These are phyloP conservation scores for Lytechinus variegatus DNA, from an alignment of 35 echinoderm and acorn worm genomes.

Conservation along the genomic window DNA sequence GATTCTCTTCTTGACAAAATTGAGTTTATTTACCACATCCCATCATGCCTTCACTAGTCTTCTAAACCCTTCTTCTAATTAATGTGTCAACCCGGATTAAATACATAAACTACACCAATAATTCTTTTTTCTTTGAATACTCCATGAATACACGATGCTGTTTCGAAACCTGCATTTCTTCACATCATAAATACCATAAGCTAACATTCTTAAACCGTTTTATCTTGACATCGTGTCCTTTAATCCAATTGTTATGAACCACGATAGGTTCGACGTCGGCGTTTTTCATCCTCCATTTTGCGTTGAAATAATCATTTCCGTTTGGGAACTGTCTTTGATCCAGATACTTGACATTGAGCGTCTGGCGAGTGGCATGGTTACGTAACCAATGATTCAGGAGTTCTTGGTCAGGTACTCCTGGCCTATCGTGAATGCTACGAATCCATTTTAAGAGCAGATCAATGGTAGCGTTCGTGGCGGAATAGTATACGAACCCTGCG, in stretches of 20 bases:
- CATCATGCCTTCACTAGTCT: neutral
- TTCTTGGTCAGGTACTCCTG: slow-evolving; percentile 65
- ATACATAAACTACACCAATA: no score
- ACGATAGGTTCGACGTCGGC: slow-evolving; percentile 54
- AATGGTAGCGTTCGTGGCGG: slow-evolving; percentile 51
- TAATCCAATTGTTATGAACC: slow-evolving; percentile 88
- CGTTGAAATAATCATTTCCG: slow-evolving; percentile 66
- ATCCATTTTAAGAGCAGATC: slow-evolving; percentile 63
- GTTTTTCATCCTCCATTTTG: slow-evolving; percentile 44
- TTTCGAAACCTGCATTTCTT: no score
- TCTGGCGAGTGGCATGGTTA: neutral
- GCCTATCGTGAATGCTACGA: slow-evolving; percentile 23
- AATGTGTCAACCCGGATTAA: no score
- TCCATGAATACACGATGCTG: no score
- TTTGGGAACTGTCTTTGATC: slow-evolving; percentile 70
- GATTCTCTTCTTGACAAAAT: no score
- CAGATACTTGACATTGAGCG: slow-evolving; percentile 57
- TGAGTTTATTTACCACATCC: no score
- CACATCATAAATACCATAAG: slow-evolving; percentile 45
- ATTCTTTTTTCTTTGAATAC: neutral
- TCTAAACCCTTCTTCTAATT: neutral
- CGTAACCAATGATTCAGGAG: slow-evolving; percentile 60
- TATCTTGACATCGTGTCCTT: slow-evolving; percentile 61
- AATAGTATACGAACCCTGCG: slow-evolving; percentile 78
- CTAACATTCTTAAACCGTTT: slow-evolving; percentile 66